These are phyloP conservation scores for Machaerirhynchus nigripectus DNA, from an alignment of 2,113 vertebrate genomes.

Conservation along the genomic window DNA sequence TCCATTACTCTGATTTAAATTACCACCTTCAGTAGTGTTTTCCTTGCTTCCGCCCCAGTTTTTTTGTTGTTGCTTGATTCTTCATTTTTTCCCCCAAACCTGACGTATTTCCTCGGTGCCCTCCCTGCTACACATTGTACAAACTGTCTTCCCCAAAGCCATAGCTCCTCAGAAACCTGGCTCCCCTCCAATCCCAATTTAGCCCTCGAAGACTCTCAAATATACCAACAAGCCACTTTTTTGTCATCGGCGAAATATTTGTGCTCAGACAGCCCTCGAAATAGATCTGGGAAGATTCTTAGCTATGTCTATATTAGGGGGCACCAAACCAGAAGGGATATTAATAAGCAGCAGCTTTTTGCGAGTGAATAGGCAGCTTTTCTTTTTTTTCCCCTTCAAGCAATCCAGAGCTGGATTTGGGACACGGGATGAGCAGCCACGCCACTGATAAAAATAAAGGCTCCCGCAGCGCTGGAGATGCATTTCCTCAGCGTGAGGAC, in stretches of 20 bases:
- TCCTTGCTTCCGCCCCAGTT: background rate
- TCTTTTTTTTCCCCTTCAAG: background rate
- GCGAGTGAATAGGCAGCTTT: background rate
- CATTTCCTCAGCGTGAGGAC: fast-evolving
- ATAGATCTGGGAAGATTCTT: conserved; percentile 61
- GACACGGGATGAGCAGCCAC: background rate
- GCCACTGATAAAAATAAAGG: background rate
- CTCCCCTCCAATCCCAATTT: conserved; percentile 22
- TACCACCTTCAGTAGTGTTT: background rate
- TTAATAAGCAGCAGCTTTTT: conserved; percentile 39
- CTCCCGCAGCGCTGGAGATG: background rate
- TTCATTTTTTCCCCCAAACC: fast-evolving
- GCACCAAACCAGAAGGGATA: background rate
- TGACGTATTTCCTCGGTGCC: background rate
- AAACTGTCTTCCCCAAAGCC: background rate
- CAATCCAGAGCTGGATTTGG: background rate
- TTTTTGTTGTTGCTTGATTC: background rate
- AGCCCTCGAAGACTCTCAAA: conserved; percentile 34
- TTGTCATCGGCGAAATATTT: conserved; percentile 32
- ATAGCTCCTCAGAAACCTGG: background rate
- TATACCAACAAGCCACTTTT: background rate
- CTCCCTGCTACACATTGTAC: background rate
- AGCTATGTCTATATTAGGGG: conserved; percentile 9
- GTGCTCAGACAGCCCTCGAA: conserved; percentile 25
- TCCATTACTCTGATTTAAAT: background rate